Base-by-base conservation (phyloP, 2,797 vertebrate species). In the Euthynnus affinis region DNA sequence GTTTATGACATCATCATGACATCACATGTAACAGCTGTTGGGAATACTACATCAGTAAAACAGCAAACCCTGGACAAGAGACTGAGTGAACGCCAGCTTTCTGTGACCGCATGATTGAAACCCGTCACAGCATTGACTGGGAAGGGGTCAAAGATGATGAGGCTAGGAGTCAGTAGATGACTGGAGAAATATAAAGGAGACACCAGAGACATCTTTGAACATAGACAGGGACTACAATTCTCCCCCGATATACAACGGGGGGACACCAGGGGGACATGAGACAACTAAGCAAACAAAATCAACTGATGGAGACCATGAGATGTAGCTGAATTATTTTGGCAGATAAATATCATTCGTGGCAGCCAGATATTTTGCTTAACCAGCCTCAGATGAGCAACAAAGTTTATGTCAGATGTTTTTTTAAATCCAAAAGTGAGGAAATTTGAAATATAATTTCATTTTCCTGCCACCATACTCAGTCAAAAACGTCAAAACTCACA, bases 1-100 rank as follows among this genome's bases (percentile, higher is more conserved):
- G 51, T 62, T 0, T 29, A 25, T 56, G 52, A 67, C 46, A 18
- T 80, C 34, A 72, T 71, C 27, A 32, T 76, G 46, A 68, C n/a
- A 63, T 86, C 57, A 71, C 3, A 48, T 51, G 17, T 0, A 44
- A 71, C 76, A 87, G 74, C 66, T 86, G 82, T 40, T 42, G 57
- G 62, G 34, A 53, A 62, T 2, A 49, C 23, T 25, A 22, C 42
- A 55, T 74, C 17, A 74, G 59, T 60, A n/a, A 80, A 71, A 71
- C 3, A 27, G 51, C 18, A 18, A 56, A 71, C 7, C 5, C 29
- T 32, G 32, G 15, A 69, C 25, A 6, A 53, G 23, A 60, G 20
- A 25, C 27, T 52, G 34, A 59, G 44, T 27, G 51, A 49, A 65
- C 14, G 46, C 13, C 80, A 80, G 48, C 67, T 34, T 63, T 67